Evolutionary conservation across 2,888 invertebrate species (phyloP), one percentile per base, ranked within the genome.

Genomic region (Rhorus exstirpatorius): DNA sequence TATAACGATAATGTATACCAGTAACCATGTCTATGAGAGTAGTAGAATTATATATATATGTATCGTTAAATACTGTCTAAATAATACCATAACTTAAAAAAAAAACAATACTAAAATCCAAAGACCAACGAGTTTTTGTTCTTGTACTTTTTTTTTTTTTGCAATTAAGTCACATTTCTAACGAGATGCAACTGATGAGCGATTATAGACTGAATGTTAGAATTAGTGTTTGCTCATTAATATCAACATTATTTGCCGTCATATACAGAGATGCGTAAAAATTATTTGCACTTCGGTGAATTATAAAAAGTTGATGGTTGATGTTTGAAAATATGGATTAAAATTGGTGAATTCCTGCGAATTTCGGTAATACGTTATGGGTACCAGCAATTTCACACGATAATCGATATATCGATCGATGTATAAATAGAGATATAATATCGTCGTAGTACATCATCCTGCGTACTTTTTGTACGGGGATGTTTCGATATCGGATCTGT

Each of bases 1-100:
- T 53, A 61, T 68, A 76, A 80, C 70, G 61, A 79, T 79, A 63
- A 79, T 79, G 51, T 79, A 79, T 76, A 79, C 67, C 81, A 76
- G 71, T 81, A 76, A 77, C 83, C 81, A 76, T 46, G 46, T 65
- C 46, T 61, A 72, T 71, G 26, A 31, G 67, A 19, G 12, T 70
- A 60, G 26, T 14, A 44, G 60, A 35, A 14, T 41, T 21, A 10
- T 8, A 51, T 51, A 51, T 19, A 12, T 51, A 51, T 51, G 19
- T 26, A 26, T 53, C 35, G 60, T 41, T 58, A 53, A 75, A 53
- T 38, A 70, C 76, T 49, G 31, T 60, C 58, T 44, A 61, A 61
- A 41, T 24, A 41, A 74, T 26, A 63, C 44, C 67, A 38, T 26
- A 53, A 60, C 79, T 55, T 1, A 41, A 58, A n/a, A 6, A 35